These are phyloP conservation scores for Watsonalla binaria DNA, from an alignment of 2,888 invertebrate genomes.

Conservation along the genomic window DNA sequence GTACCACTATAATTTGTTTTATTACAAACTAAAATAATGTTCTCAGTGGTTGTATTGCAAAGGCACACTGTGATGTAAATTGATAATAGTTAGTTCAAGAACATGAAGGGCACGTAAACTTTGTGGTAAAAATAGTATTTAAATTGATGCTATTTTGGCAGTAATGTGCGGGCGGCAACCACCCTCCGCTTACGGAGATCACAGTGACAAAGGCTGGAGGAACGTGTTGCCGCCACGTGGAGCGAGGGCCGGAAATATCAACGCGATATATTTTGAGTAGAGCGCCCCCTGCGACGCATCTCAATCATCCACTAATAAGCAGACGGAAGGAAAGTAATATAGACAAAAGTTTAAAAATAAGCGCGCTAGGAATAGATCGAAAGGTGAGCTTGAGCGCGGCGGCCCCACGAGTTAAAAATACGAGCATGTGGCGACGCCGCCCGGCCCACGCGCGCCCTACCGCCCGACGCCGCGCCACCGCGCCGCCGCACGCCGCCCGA, in stretches of 20 bases:
- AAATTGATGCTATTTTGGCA: background rate
- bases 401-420: slow-evolving; percentile 72
- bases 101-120: background rate
- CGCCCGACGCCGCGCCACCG: slow-evolving; percentile 32
- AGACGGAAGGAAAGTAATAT: slow-evolving; percentile 76
- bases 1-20: no score
- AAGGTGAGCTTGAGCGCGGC: slow-evolving; percentile 73
- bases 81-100: background rate
- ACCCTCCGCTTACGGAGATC: slow-evolving; percentile 33
- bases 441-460: slow-evolving; percentile 53
- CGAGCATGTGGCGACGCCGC: slow-evolving; percentile 42
- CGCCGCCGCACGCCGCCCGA: slow-evolving; percentile 29
- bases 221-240: slow-evolving; percentile 41
- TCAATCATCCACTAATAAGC: slow-evolving; percentile 77
- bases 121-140: background rate
- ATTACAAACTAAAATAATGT: no score
- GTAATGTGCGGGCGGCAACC: slow-evolving; percentile 9
- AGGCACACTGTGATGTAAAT: background rate
- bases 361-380: slow-evolving; percentile 67
- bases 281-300: slow-evolving; percentile 76
- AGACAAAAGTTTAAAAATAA: slow-evolving; percentile 78
- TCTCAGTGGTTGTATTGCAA: background rate
- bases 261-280: slow-evolving; percentile 56
- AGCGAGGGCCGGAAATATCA: slow-evolving; percentile 59
- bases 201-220: slow-evolving; percentile 39